Conservation (phyloP, 1,140 invertebrate species). For the Temnothorax curvispinosus region DNA sequence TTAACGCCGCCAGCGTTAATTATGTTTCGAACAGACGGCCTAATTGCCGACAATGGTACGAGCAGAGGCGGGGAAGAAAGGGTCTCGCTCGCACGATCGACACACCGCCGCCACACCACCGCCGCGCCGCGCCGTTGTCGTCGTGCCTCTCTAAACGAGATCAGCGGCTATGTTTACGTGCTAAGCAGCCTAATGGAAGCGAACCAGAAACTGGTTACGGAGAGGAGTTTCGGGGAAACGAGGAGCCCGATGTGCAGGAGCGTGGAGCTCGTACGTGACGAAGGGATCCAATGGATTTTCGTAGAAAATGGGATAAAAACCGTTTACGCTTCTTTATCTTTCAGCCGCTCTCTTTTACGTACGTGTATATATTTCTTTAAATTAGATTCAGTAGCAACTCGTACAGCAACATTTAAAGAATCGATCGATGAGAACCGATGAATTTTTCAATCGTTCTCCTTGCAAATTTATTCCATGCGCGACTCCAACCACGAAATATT, state of each 20-base stretch:
- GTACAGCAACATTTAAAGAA: background rate
- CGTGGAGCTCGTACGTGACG: slow-evolving; percentile 47
- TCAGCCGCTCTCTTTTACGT: background rate
- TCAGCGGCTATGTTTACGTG: slow-evolving; percentile 79
- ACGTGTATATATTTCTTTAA: background rate
- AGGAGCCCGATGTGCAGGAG: slow-evolving; percentile 47
- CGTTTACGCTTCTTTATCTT: slow-evolving; percentile 2
- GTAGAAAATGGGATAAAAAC: slow-evolving; percentile 42
- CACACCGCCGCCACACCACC: background rate
- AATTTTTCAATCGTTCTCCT: slow-evolving; percentile 17
- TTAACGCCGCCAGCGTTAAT: slow-evolving; percentile 84
- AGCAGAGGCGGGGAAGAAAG: background rate
- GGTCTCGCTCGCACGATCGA: slow-evolving; percentile 4
- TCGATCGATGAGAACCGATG: slow-evolving; percentile 2
- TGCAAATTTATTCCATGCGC: slow-evolving; percentile 15
- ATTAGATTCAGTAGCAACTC: background rate
- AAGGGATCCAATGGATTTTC: slow-evolving; percentile 34
- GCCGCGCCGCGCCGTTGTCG: background rate
- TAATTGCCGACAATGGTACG: slow-evolving; percentile 82
- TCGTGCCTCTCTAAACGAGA: slow-evolving; percentile 76
- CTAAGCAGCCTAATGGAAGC: slow-evolving; percentile 81
- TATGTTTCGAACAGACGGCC: slow-evolving; percentile 79
- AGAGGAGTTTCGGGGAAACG: slow-evolving; percentile 73
- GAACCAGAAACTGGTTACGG: slow-evolving; percentile 78
- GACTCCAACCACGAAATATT: background rate